Percentiles rank a stretch among this genome's conserved stretches.
Evolutionary conservation across 1,140 invertebrate genomes (phyloP).

Genomic region (Oryzaephilus surinamensis): DNA sequence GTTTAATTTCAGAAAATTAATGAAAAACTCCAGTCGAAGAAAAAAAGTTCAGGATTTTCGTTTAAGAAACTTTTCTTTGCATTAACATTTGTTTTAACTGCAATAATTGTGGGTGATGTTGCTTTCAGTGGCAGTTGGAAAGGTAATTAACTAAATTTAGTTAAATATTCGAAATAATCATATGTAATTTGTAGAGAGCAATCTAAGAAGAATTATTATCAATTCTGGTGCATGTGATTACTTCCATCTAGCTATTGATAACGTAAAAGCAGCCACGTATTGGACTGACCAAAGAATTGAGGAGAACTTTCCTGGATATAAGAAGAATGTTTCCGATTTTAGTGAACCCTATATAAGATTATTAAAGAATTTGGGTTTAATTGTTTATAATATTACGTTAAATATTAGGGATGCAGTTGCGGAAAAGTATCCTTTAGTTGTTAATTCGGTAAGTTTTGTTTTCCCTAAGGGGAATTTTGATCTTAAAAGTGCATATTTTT

Average conservation of each 20-base stretch:
- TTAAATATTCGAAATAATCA: slow-evolving; percentile 4
- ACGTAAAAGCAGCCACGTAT: slow-evolving; percentile 42
- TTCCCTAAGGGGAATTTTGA: too few relatives aligned
- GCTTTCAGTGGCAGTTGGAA: slow-evolving; percentile 25
- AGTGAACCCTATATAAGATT: slow-evolving; percentile 50
- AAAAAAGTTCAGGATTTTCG: slow-evolving; percentile 18
- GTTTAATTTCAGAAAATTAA: slow-evolving; percentile 25
- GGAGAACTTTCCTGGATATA: slow-evolving; percentile 54
- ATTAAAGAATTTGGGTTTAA: slow-evolving; percentile 41
- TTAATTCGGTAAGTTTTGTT: slow-evolving; percentile 41
- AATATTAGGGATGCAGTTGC: slow-evolving; percentile 43
- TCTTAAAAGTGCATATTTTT: slow-evolving; percentile 15
- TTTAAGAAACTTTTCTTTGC: slow-evolving; percentile 18
- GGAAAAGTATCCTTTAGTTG: slow-evolving; percentile 52
- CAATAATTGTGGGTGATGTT: slow-evolving; percentile 14
- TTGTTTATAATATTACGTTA: slow-evolving; percentile 44
- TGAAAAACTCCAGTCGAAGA: slow-evolving; percentile 22
- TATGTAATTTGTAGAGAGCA: slow-evolving; percentile 39
- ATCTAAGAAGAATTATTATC: slow-evolving; percentile 47
- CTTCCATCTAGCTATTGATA: slow-evolving; percentile 41
- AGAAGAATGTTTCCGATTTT: slow-evolving; percentile 42
- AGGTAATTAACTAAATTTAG: slow-evolving; percentile 3
- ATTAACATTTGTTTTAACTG: slow-evolving; percentile 11
- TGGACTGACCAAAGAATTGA: slow-evolving; percentile 38
- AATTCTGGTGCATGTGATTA: slow-evolving; percentile 49